Evolutionary conservation across 2,888 invertebrate genomes (phyloP), one percentile per base, ranked within the genome.

Genomic region (Drosophila yooni): DNA sequence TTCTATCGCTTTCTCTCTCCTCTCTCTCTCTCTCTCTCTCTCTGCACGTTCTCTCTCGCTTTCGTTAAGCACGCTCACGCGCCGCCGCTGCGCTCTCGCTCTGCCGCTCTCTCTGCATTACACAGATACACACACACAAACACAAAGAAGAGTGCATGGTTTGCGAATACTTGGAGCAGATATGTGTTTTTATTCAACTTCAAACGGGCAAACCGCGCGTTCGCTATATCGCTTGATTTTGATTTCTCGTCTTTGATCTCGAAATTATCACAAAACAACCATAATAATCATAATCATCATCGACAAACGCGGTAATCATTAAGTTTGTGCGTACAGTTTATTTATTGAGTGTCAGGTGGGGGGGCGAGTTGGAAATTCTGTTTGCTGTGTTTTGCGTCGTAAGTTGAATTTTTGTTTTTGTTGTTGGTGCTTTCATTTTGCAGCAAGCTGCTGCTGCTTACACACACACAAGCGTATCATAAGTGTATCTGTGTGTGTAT

Each of bases 121-220:
- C 79, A 79, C 78, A 79, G 69, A 79, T 73, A 81, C 69, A 73
- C 81, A 81, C 73, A 57, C 50, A 63, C 58, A 81, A 81, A 76
- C 58, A 81, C 79, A 76, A 46, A 29, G 51, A 69, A 60, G 33
- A 68, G 72, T 73, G 69, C 69, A 73, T 73, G 78, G 81, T 70
- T 79, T 73, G 79, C 79, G 74, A 81, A 79, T 81, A 81, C 79
- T 79, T 81, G 65, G 77, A 70, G 79, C 79, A 70, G 74, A 76
- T 64, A 78, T 76, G 62, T 81, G 70, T 88, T 83, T 88, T 85
- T 88, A 79, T 81, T 79, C 78, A 81, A 84, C 84, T 84, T 87
- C 89, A 84, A 87, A 89, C 87, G 83, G 87, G 89, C 84, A 88
- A 87, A 87, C 78, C 87, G 85, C 84, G 84, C 81, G 81, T 88